Evolutionary conservation across 1,140 invertebrate genomes (phyloP), one percentile per base, ranked within the genome.

Genomic region (Atta texana): DNA sequence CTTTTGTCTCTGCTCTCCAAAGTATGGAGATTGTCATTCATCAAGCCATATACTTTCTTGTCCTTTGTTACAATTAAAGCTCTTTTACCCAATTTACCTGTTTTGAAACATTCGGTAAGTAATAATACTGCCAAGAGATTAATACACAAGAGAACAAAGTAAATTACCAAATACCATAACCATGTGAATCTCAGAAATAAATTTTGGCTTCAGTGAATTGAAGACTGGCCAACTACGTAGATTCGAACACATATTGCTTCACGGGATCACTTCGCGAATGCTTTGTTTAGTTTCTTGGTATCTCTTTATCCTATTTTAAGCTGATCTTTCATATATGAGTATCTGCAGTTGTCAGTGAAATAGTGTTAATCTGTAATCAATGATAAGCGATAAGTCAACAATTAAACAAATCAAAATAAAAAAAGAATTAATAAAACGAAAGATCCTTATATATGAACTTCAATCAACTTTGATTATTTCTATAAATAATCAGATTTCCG

Each of bases 141-240:
- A 16, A 3, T 16, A 1, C 0, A 39, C 7, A 6, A 28, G 1
- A 57, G 21, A 74, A 51, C 31, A 44, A 44, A 44, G 10, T 8
- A 69, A 86, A 51, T 51, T 51, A 95, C 97, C 96, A 94, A 96
- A 97, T 14, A 97, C 96, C 90, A 96, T 95, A 39, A 96, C 95
- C 86, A 96, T 95, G 87, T 96, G 95, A 49, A 97, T 95, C 84
- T 95, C 95, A 1, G 93, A 88, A 1, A 96, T 88, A 87, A 97
- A 96, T 49, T 96, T 95, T 8, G 94, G 92, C 44, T 96, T 95
- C 31, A 97, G 91, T 3, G 97, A 92, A 88, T 95, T 96, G 88
- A 97, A 96, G 31, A 97, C 96, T 2, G 96, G 96, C 97, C 97
- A 97, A 76, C 96, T 96, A 77, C 95, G 96, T 39, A 97, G 93